Conservation (phyloP, 2,888 invertebrate species). For the Drosophila vallismaia region DNA sequence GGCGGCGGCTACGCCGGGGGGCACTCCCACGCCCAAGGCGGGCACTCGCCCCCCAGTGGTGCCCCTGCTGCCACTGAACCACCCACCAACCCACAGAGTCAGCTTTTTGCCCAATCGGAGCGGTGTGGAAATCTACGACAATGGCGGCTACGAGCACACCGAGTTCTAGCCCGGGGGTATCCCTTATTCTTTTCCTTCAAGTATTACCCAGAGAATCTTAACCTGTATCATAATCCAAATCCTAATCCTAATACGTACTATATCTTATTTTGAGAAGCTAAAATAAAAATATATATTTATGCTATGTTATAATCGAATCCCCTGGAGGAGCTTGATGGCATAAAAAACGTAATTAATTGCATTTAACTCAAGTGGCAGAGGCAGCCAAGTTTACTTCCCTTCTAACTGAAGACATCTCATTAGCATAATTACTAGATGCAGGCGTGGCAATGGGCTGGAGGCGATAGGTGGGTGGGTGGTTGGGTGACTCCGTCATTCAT, state of each 20-base stretch:
- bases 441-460: conserved; percentile 9
- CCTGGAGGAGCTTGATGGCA: conserved; percentile 40
- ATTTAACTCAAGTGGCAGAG: conserved; percentile 65
- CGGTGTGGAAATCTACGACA: conserved; percentile 67
- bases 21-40: conserved; percentile 48
- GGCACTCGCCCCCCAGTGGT: conserved; percentile 48
- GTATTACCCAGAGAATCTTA: conserved; percentile 36
- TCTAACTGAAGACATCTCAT: conserved; percentile 59
- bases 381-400: conserved; percentile 63
- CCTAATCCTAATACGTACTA: background rate
- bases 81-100: conserved; percentile 41
- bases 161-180: conserved; percentile 35
- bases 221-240: background rate
- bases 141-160: conserved; percentile 68
- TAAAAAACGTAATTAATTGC: conserved; percentile 73
- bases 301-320: conserved; percentile 30
- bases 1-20: conserved; percentile 56
- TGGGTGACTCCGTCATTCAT: conserved; percentile 60
- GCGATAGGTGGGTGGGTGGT: background rate
- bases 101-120: conserved; percentile 52
- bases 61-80: no score
- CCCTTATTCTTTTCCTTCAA: background rate
- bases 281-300: background rate
- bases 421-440: conserved; percentile 71
- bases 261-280: background rate